Percentiles rank a stretch among this genome's conserved stretches.
These are phyloP conservation scores for Lepilemur septentrionalis DNA, from an alignment of 2,797 vertebrate species.

Conservation along the genomic window DNA sequence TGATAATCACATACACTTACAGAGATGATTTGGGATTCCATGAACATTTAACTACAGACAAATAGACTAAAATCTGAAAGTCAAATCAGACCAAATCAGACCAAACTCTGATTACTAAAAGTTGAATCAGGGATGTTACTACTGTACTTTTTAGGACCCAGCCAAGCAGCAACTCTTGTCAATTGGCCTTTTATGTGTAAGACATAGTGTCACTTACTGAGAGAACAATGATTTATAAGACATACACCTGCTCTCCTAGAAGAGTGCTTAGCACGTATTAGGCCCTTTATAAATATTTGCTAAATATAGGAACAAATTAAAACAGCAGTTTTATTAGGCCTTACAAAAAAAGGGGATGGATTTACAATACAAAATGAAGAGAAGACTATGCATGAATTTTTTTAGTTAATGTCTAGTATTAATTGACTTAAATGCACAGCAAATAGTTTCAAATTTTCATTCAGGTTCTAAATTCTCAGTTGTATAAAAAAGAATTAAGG, in stretches of 20 bases:
- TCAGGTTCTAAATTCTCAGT: not conserved
- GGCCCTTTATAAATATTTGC: constrained; percentile 12
- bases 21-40: not conserved
- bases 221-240: not conserved
- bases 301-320: constrained; percentile 15
- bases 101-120: not conserved
- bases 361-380: constrained; percentile 28
- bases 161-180: not conserved
- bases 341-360: not conserved
- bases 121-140: not conserved
- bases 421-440: not conserved
- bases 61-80: constrained; percentile 31
- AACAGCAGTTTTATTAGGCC: not conserved
- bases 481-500: not conserved
- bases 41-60: constrained; percentile 20
- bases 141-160: not conserved
- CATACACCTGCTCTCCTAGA: not conserved
- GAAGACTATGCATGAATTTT: not conserved
- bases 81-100: not conserved
- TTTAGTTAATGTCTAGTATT: not conserved
- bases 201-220: not conserved
- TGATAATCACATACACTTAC: constrained; percentile 12
- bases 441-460: constrained; percentile 31
- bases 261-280: not conserved
- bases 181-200: not conserved